Conservation (phyloP, 2,797 vertebrate species). For the Denticeps clupeoides region DNA sequence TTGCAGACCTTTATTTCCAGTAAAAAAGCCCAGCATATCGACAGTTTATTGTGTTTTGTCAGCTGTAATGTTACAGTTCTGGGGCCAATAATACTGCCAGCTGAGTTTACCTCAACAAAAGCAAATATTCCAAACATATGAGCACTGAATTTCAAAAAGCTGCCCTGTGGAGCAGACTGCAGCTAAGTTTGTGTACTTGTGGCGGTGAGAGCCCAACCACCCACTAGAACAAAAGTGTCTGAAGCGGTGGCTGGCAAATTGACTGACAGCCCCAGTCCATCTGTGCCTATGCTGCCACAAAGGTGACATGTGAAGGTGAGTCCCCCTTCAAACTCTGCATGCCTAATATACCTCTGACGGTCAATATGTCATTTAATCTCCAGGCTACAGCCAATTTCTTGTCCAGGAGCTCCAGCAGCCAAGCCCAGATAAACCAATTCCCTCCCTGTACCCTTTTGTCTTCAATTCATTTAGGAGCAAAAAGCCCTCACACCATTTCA, state of each 20-base stretch:
- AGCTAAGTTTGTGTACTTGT: neutral
- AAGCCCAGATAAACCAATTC: constrained; percentile 62
- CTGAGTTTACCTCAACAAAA: neutral
- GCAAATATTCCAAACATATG: neutral
- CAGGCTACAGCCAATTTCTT: constrained; percentile 40
- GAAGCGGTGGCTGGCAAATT: constrained; percentile 5
- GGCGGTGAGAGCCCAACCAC: neutral
- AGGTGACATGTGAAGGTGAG: constrained; percentile 60
- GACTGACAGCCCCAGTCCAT: constrained; percentile 16
- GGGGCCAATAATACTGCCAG: too few relatives aligned
- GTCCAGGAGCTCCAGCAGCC: constrained; percentile 54
- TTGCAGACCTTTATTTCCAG: constrained; percentile 26
- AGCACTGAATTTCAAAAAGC: constrained; percentile 1
- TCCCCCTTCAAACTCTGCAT: constrained; percentile 27
- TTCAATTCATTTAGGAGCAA: constrained; percentile 49
- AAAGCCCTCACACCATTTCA: constrained; percentile 60
- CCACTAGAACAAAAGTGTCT: neutral
- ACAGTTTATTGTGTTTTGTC: neutral
- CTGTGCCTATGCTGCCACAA: constrained; percentile 19
- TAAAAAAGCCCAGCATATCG: too few relatives aligned
- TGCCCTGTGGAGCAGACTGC: neutral
- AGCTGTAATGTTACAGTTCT: neutral
- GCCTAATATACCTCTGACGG: constrained; percentile 48
- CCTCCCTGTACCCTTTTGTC: constrained; percentile 55
- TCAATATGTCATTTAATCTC: constrained; percentile 73